Conservation (phyloP, 2,888 invertebrate genomes). For the Catonia carolina region DNA sequence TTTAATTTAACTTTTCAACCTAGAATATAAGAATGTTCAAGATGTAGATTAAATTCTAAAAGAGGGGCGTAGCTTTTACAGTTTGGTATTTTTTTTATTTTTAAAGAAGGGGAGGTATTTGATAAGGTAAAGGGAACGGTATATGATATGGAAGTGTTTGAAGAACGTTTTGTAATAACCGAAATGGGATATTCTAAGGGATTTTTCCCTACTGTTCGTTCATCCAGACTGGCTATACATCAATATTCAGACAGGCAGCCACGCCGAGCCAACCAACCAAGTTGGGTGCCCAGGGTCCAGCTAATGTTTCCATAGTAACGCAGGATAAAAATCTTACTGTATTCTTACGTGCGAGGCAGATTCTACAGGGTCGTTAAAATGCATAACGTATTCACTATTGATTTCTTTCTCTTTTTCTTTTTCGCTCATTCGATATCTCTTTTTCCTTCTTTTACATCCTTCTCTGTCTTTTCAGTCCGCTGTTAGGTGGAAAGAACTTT, state of each 20-base stretch:
- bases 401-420: slow-evolving; percentile 22
- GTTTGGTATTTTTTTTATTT: too few species aligned
- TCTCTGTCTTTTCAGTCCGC: too few species aligned
- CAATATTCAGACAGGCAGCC: slow-evolving; percentile 29
- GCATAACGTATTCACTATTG: slow-evolving; percentile 36
- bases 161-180: slow-evolving; percentile 18
- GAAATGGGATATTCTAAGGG: slow-evolving; percentile 15
- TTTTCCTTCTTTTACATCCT: too few species aligned
- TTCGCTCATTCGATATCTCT: not conserved
- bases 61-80: too few species aligned
- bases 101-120: too few species aligned
- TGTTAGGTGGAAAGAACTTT: too few species aligned
- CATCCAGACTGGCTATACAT: slow-evolving; percentile 33
- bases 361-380: slow-evolving; percentile 33
- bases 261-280: slow-evolving; percentile 10
- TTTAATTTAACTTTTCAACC: too few species aligned
- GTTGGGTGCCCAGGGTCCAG: slow-evolving; percentile 29
- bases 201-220: slow-evolving; percentile 21
- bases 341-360: slow-evolving; percentile 24
- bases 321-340: slow-evolving; percentile 26
- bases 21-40: too few species aligned
- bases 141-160: too few species aligned
- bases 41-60: too few species aligned
- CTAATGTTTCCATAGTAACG: slow-evolving; percentile 30
- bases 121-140: too few species aligned